Base-by-base conservation (phyloP, 2,888 invertebrate genomes). In the Mellilla xanthometata region DNA sequence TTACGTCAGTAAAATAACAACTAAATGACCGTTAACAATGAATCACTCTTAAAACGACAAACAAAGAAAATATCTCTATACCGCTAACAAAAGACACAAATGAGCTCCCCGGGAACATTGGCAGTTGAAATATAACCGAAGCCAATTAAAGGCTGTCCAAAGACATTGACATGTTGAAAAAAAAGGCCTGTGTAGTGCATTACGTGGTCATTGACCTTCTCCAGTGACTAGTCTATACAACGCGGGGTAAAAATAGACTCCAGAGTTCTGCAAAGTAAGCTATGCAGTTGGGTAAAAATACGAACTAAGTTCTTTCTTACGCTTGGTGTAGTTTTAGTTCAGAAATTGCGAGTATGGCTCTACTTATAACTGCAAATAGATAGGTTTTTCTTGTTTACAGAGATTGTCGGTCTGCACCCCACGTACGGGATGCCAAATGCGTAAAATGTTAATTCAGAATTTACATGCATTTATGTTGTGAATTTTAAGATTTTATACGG, bases 131-230 rank as follows among this genome's bases (percentile, higher is more conserved):
- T 51, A 41, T 36, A 23, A 38, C 53, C 46, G 19, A 24, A 43
- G 40, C 35, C 43, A 41, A 49, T 52, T 55, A 52, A 49, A 24
- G 12, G 29, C 19, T 65, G 57, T 56, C 52, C 46, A 72, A 69
- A 82, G 78, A 71, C 81, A 74, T 72, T 75, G 82, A 81, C 84
- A 79, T 78, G 73, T 75, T 65, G 77, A 74, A 84, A 78, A 76
- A n/a, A 66, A 74, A 39, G 28, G 40, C 72, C 70, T 68, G 71
- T 72, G 70, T 65, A 70, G 50, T 77, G 78, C 79, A 81, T 70
- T 65, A 63, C 48, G 50, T 77, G 82, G 84, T 81, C 84, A 72
- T 76, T 78, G 84, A 65, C 78, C 80, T 68, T 60, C 56, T 64
- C 66, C 68, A 68, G 56, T 65, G 72, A 70, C 68, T 75, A 70